Base-by-base conservation (phyloP, 2,888 invertebrate genomes). In the Dorcus hopei region DNA sequence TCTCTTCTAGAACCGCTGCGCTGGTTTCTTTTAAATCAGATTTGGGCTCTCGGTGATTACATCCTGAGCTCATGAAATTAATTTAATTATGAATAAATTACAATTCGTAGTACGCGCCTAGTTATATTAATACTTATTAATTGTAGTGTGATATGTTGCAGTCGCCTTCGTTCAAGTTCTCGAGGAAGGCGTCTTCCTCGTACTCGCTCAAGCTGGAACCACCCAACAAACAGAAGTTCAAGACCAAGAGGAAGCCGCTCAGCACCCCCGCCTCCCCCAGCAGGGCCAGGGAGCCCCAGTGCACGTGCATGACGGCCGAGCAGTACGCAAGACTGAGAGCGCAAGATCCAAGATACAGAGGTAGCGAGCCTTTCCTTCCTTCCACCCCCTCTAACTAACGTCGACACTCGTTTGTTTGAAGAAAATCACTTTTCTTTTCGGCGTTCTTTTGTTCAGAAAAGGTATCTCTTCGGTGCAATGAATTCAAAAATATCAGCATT, bases 101-200 rank as follows among this genome's bases (percentile, higher is more conserved):
- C 19, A 33, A 33, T 3, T 33, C 26, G 26, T 33, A 33, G 26
- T 33, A 33, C 26, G 52, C 52, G 49, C 43, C 43, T 52, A 49
- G 52, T 42, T 23, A 54, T 59, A 59, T 56, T 51, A 48, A 59
- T 59, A 59, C 59, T 59, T 59, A 59, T 59, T 77, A 73, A 74
- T 72, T 70, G 75, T 73, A 84, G 83, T 84, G 82, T 82, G 83
- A 84, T 82, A 80, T 83, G 81, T 87, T 88, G 81, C 90, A 96
- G 96, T 95, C 93, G 83, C 95, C 95, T 79, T 93, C 95, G 82
- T 96, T 95, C 88, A 95, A 95, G 86, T 95, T 95, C 85, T 93
- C 95, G 79, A 89, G 96, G 81, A 97, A 97, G 86, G 95, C 95
- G 75, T 94, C 95, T 71, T 95, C 95, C 73, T 95, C 95, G 79